Evolutionary conservation across 2,888 invertebrate genomes (phyloP).

Genomic region (Vannuccia rotundouncinata): DNA sequence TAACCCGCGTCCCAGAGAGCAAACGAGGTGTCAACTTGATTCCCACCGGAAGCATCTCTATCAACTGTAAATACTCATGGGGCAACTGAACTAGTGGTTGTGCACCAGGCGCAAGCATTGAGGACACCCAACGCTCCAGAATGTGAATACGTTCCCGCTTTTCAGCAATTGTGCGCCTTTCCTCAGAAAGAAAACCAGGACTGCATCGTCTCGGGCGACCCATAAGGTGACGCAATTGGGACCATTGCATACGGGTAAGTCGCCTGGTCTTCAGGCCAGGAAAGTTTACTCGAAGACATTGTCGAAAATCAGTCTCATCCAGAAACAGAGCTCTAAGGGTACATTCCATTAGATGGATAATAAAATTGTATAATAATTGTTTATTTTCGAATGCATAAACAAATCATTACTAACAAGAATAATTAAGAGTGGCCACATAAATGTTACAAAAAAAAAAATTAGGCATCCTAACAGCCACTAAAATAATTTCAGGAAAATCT

Average conservation of each 20-base stretch:
- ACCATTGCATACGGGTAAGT: conserved; percentile 84
- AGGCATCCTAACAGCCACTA: background rate
- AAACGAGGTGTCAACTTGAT: background rate
- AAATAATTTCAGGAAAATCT: background rate
- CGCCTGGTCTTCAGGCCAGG: conserved; percentile 78
- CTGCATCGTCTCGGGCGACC: conserved; percentile 79
- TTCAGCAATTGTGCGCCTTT: conserved; percentile 76
- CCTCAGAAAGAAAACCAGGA: conserved; percentile 83
- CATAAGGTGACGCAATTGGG: conserved; percentile 85
- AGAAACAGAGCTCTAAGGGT: conserved; percentile 75
- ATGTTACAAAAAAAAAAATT: background rate
- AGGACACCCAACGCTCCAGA: conserved; percentile 64
- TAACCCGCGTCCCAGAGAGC: background rate
- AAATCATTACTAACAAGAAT: no score
- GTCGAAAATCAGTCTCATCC: conserved; percentile 89
- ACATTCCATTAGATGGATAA: no score
- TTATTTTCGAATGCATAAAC: no score
- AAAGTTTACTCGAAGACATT: conserved; percentile 84
- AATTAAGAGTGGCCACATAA: background rate
- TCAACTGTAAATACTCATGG: background rate
- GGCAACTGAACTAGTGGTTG: background rate
- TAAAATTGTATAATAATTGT: no score
- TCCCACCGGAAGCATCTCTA: background rate
- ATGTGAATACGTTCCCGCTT: conserved; percentile 83
- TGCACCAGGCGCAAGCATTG: background rate